Conservation (phyloP, 2,113 vertebrate genomes). For the Gallinago undulata region DNA sequence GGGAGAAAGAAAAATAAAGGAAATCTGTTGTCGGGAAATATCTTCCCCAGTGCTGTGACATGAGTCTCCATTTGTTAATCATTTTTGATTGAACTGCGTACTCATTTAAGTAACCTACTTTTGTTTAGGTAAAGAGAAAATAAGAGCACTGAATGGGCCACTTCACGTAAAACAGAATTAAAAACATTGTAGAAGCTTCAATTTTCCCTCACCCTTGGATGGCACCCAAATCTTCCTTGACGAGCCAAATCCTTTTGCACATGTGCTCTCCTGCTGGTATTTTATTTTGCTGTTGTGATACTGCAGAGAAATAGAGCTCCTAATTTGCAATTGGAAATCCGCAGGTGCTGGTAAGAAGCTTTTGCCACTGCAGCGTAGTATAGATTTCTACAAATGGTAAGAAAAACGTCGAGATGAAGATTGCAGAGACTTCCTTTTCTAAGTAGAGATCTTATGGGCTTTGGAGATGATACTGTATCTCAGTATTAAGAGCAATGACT, state of each 20-base stretch:
- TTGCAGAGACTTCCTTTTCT: background rate
- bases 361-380: background rate
- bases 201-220: background rate
- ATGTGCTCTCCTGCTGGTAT: background rate
- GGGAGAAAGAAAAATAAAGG: background rate
- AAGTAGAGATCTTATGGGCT: background rate
- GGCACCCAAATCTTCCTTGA: background rate
- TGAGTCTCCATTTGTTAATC: background rate
- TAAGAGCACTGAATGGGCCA: background rate
- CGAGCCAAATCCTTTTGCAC: background rate
- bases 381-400: background rate
- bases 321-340: background rate
- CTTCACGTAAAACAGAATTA: background rate
- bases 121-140: background rate
- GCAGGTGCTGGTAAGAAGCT: background rate
- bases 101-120: background rate
- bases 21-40: background rate
- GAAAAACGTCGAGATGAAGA: background rate
- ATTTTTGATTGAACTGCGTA: background rate
- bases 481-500: background rate
- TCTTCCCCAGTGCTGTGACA: background rate
- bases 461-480: background rate
- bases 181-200: background rate
- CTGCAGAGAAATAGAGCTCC: background rate
- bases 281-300: slow-evolving; percentile 1